A percentile compares a stretch with the other conserved stretches of the same genome.
phyloP scores from a whole-genome alignment of 1,140 invertebrate species.

The Atta texana region DNA sequence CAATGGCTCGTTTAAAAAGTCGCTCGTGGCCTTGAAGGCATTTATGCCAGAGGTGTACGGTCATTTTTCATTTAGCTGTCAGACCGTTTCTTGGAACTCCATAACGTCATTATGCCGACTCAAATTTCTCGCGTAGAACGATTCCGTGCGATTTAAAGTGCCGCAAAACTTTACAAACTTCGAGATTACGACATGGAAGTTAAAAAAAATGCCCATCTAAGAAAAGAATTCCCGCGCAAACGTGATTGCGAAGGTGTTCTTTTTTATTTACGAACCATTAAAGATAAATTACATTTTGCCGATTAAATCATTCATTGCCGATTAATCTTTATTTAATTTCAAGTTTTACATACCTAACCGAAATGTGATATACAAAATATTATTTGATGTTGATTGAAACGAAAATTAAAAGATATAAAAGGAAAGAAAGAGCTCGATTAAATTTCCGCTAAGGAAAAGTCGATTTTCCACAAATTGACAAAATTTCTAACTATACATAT shows the following conservation, averaged over 20 bases:
- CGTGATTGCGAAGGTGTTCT: neutral
- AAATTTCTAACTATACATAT: neutral
- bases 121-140: conserved; percentile 9
- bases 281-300: neutral
- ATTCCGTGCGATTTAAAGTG: neutral
- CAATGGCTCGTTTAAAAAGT: conserved; percentile 13
- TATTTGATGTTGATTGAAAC: neutral
- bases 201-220: neutral
- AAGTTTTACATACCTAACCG: neutral
- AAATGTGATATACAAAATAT: neutral
- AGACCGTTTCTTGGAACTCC: conserved; percentile 10
- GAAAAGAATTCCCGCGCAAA: neutral
- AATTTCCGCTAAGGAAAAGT: neutral
- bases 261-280: no score
- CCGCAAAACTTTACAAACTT: neutral
- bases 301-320: neutral
- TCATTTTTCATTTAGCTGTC: conserved; percentile 55
- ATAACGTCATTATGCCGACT: conserved; percentile 47
- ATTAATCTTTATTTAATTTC: neutral
- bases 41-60: neutral
- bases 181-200: neutral
- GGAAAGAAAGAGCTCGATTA: neutral
- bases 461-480: neutral
- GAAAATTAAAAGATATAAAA: neutral
- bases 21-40: conserved; percentile 8